Conservation (phyloP, 2,797 vertebrate species). For the Poecilia wingei region DNA sequence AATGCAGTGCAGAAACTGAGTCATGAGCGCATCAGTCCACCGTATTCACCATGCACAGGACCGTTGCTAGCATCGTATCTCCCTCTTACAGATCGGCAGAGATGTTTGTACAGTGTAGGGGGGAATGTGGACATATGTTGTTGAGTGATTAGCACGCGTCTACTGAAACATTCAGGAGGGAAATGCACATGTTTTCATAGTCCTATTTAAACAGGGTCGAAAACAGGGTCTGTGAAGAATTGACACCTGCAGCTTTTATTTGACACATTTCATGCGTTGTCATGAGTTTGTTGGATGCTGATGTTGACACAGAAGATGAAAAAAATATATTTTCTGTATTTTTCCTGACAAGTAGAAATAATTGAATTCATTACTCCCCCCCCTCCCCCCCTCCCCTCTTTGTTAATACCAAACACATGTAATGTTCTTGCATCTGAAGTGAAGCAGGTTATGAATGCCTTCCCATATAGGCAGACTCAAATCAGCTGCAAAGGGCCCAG, state of each 20-base stretch:
- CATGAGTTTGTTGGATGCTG: neutral
- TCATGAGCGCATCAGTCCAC: neutral
- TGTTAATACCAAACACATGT: neutral
- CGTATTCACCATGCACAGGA: neutral
- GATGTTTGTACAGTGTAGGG: neutral
- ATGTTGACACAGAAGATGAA: neutral
- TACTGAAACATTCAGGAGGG: constrained; percentile 24
- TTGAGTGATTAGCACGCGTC: constrained; percentile 5
- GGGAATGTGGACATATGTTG: neutral
- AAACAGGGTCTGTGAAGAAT: too few species aligned
- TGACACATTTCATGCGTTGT: neutral
- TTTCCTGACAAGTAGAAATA: neutral
- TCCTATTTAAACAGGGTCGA: constrained; percentile 9
- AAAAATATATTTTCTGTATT: neutral
- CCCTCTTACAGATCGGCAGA: constrained; percentile 3
- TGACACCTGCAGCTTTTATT: constrained; percentile 13
- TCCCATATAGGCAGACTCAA: neutral
- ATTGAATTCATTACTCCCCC: neutral
- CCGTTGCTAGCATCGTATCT: constrained; percentile 5
- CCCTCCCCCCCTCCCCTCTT: neutral
- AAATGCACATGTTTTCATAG: constrained; percentile 3
- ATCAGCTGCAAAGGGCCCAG: neutral
- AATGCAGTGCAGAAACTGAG: constrained; percentile 25
- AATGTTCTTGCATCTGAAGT: neutral
- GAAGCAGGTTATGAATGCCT: neutral